Evolutionary conservation across 2,888 invertebrate genomes (phyloP), one percentile per base, ranked within the genome.

Genomic region (Xiphydria camelus): DNA sequence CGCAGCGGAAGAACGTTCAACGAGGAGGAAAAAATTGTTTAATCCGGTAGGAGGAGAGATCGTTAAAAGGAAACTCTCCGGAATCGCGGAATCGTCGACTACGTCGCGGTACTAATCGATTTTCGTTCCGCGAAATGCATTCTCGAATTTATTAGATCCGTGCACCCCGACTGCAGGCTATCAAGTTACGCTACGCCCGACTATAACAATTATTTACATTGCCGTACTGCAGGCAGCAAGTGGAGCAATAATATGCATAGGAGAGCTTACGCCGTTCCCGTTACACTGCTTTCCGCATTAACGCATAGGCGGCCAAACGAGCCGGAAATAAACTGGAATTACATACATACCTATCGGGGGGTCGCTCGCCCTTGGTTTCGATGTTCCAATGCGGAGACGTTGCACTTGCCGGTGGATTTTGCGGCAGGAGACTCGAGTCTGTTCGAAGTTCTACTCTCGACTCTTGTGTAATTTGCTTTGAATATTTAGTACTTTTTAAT

Each of bases 191-290:
- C 67, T 64, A 61, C 52, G 64, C 65, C 58, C 64, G 53, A 59
- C 60, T 53, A 61, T 69, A 68, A 70, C 67, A 65, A 67, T 70
- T 68, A 70, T 70, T 70, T 66, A 61, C 65, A 61, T 59, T 50
- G 55, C 56, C 47, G 49, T 50, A 21, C 22, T 49, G n/a, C 52
- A 47, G 57, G 56, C 57, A 55, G 63, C 45, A 61, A 62, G 64
- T 64, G 62, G 63, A 60, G 55, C 66, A 66, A 68, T 70, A 68
- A 70, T 68, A 69, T 70, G 70, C 68, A 70, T 60, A 61, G 61
- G 51, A 56, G 52, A 55, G 62, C 61, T 61, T 57, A 59, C 59
- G 53, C 62, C 57, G 63, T 68, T 70, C 69, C 71, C 71, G 68
- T 70, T 71, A 66, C 68, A 70, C 70, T 68, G 67, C 64, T 59